These are phyloP conservation scores for Falco naumanni DNA, from an alignment of 2,797 vertebrate genomes.

Conservation along the genomic window DNA sequence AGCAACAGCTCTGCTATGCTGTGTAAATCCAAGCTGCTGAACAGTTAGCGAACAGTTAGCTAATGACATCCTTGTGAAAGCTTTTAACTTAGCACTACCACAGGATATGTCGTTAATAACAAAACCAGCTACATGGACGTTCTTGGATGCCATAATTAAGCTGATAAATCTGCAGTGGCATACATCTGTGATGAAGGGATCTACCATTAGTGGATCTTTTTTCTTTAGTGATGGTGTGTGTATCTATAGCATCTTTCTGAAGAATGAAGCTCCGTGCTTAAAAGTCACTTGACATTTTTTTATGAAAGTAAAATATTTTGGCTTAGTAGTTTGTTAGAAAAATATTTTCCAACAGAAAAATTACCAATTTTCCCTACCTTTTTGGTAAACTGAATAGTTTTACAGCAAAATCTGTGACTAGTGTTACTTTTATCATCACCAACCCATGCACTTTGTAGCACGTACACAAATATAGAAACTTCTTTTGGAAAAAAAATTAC, in stretches of 20 bases:
- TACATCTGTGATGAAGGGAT: not conserved
- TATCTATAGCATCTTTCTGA: not conserved
- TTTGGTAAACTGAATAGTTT: not conserved
- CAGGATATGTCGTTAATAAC: not conserved
- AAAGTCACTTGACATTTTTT: not conserved
- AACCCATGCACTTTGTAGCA: not conserved
- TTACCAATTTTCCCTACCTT: not conserved
- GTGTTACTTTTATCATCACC: not conserved
- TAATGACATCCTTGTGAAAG: not conserved
- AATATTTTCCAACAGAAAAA: not conserved
- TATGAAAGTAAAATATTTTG: not conserved
- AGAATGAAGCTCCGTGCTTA: not conserved
- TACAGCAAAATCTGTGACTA: not conserved
- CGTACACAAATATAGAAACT: not conserved
- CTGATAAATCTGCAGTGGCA: not conserved
- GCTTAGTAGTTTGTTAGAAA: not conserved
- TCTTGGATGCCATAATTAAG: not conserved
- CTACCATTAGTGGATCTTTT: not conserved
- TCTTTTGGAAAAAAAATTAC: not conserved
- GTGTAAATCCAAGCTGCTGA: slow-evolving; percentile 22
- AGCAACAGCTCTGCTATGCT: not conserved
- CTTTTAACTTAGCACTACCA: not conserved
- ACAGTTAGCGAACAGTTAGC: not conserved
- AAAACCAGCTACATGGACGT: not conserved
- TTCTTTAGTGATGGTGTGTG: not conserved